These are phyloP conservation scores for Tamandua tetradactyla DNA, from an alignment of 2,797 vertebrate genomes.

Conservation along the genomic window DNA sequence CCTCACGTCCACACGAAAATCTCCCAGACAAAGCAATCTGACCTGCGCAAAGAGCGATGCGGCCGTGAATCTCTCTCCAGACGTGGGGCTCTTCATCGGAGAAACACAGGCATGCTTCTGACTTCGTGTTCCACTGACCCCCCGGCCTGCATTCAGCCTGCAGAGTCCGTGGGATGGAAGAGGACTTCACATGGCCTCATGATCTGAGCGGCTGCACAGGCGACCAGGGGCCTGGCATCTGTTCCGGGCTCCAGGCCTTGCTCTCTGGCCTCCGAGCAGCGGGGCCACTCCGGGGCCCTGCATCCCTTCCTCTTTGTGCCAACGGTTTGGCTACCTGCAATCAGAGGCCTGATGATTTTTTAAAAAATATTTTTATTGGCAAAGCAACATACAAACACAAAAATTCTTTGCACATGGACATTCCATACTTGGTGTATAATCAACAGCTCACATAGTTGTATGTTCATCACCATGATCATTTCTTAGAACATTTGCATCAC, in stretches of 20 bases:
- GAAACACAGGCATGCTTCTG: neutral
- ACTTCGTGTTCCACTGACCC: neutral
- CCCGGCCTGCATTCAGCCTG: neutral
- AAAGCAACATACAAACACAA: too few species aligned
- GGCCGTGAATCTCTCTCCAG: neutral
- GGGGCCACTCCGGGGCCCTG: too few species aligned
- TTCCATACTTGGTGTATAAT: too few species aligned
- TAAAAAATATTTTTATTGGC: too few species aligned
- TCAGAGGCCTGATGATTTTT: neutral
- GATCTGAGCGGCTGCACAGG: accelerated
- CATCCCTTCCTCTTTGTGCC: neutral
- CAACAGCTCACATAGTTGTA: too few species aligned
- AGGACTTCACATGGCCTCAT: neutral
- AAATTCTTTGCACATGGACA: too few species aligned
- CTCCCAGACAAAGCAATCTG: constrained; percentile 27
- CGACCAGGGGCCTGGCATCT: accelerated
- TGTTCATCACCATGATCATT: too few species aligned
- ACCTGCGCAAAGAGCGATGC: neutral
- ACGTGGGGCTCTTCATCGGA: neutral
- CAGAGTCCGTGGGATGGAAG: neutral
- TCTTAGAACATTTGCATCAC: too few species aligned
- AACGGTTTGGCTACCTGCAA: neutral
- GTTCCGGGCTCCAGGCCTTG: neutral
- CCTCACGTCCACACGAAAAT: constrained; percentile 30
- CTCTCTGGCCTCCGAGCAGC: neutral